Base-by-base conservation (phyloP, 2,888 invertebrate genomes). In the Conus canariensis region DNA sequence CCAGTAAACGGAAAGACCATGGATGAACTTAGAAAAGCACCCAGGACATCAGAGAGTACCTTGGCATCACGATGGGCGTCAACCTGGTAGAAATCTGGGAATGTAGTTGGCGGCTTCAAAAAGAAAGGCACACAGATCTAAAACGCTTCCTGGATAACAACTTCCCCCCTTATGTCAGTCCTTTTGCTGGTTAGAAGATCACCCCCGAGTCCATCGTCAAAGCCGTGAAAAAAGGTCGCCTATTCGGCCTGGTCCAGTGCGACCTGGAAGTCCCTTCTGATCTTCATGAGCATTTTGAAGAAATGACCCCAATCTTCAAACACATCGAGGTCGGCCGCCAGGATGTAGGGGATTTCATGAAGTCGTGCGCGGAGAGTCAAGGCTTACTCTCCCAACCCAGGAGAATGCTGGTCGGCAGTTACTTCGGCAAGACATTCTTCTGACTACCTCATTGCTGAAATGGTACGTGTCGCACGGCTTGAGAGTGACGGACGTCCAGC, bases 381-480 rank as follows among this genome's bases (percentile, higher is more conserved):
- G 8, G 22, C 22, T 22, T 74, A 22, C 16, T 74, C 19, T 22
- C 74, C n/a, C 74, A 74, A 74, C 22, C n/a, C 22, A 74, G 22
- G 22, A 16, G n/a, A 16, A 74, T n/a, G 14, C 74, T 74, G 2
- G 22, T 74, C 22, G 74, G 74, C 3, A 74, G 74, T 22, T 74
- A 22, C 25, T 74, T 74, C 22, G 74, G 74, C 8, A 74, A 74
- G 22, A 3, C 74, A 74, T 74, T 22, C 74, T 74, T 16, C n/a
- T 74, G 22, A 22, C 74, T 22, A 14, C 74, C 22, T n/a, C 9
- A 22, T n/a, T 74, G 22, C 74, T 14, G 14, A 8, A 22, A 9
- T 92, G 92, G 93, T 93, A 93, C 74, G 45, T 93, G 0, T 85
- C 91, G 0, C 93, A 93, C 85, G 92, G 93, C 1, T 59, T 93